These are phyloP conservation scores for Pardalotus punctatus DNA, from an alignment of 2,113 vertebrate species.

Conservation along the genomic window DNA sequence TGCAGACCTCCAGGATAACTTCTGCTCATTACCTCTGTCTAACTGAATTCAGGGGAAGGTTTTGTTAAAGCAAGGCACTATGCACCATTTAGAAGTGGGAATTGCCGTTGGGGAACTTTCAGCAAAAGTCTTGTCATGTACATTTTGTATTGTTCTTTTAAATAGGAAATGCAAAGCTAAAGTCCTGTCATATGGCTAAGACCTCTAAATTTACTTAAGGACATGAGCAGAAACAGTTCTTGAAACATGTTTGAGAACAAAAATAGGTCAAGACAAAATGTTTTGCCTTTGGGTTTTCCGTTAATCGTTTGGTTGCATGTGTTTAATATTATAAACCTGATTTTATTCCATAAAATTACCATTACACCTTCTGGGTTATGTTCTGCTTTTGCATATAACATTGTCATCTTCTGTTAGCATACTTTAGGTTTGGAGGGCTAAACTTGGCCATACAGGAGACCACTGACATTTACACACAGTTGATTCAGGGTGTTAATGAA, in stretches of 20 bases:
- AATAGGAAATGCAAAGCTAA: neutral
- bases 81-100: neutral
- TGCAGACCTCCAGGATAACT: neutral
- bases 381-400: neutral
- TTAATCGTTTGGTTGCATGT: neutral
- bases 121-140: neutral
- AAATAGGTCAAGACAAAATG: constrained; percentile 8
- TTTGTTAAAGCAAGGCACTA: neutral
- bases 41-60: neutral
- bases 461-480: neutral
- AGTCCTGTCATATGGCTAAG: neutral
- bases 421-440: neutral
- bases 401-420: neutral
- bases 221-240: neutral
- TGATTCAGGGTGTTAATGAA: neutral
- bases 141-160: neutral
- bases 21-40: neutral
- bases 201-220: neutral
- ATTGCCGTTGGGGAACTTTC: neutral
- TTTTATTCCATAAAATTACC: neutral
- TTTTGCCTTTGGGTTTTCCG: neutral
- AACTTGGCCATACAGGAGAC: neutral
- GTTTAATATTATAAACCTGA: neutral
- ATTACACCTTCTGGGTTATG: neutral
- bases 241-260: neutral